Base-by-base conservation (phyloP, 2,888 invertebrate species). In the Melangyna quadrimaculata region DNA sequence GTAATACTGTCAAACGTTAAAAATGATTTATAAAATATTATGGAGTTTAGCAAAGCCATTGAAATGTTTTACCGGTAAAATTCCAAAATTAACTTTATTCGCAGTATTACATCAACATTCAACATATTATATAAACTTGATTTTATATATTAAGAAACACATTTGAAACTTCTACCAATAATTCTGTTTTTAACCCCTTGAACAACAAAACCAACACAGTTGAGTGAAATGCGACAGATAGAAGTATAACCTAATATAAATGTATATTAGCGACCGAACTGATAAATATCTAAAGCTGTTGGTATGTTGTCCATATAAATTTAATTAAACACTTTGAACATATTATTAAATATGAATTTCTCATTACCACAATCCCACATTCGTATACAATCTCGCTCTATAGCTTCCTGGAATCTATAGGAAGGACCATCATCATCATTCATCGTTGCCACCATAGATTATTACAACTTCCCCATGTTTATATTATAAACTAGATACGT, bases 331-430 rank as follows among this genome's bases (percentile, higher is more conserved):
- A 72, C 67, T 53, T 72, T 45, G 51, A 45, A 57, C 48, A 48
- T 19, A 51, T 35, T 29, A 82, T 78, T 65, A 81, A 86, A 73
- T 78, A 81, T 86, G 80, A 72, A 86, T 57, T 72, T 77, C 81
- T 78, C 81, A 86, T 86, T 86, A 86, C 86, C 86, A 59, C 86
- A 86, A 77, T 48, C 86, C 86, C 81, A 86, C 81, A 78, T 80
- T 69, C 29, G 67, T 43, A 55, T 27, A 57, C 7, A 57, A 57
- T 48, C 29, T 45, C 70, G 61, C 3, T 10, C 40, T n/a, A 19
- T 32, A 35, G 32, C 61, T 48, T 81, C 84, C 80, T 80, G 70
- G 65, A 51, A 77, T 70, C 51, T 29, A n/a, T n/a, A 55, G 17
- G 48, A 40, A 5, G 70, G 43, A 29, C 29, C 70, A 51, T 48